These are phyloP conservation scores for Drosophila kohkoa DNA, from an alignment of 1,140 invertebrate species.

Conservation along the genomic window DNA sequence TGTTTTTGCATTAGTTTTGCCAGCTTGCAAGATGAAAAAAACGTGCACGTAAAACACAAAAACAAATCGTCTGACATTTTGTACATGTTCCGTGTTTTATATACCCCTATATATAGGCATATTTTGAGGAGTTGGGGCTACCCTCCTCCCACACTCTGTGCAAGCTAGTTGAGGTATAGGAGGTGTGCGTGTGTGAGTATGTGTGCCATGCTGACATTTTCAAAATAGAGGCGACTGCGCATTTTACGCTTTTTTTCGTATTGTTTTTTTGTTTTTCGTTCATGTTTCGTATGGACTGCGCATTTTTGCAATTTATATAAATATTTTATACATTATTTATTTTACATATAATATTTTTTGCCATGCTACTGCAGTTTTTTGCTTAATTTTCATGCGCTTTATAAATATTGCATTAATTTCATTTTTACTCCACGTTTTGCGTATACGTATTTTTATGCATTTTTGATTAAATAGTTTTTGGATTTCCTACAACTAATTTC, in stretches of 20 bases:
- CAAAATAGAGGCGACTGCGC: slow-evolving; percentile 79
- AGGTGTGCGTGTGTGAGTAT: slow-evolving; percentile 2
- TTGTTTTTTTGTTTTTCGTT: slow-evolving; percentile 47
- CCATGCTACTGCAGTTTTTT: slow-evolving; percentile 1
- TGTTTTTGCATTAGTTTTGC: slow-evolving; percentile 78
- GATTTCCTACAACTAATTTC: slow-evolving; percentile 75
- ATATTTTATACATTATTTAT: slow-evolving; percentile 82
- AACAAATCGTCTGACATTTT: slow-evolving; percentile 73
- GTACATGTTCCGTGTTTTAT: slow-evolving; percentile 68
- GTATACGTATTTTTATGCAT: slow-evolving; percentile 71
- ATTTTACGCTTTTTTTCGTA: slow-evolving; percentile 62
- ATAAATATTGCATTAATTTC: slow-evolving; percentile 81
- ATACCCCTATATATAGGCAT: slow-evolving; percentile 39
- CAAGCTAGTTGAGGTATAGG: neutral
- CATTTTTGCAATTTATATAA: slow-evolving; percentile 83
- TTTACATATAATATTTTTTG: slow-evolving; percentile 72
- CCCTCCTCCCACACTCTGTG: neutral
- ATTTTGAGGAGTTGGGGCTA: neutral
- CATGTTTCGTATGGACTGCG: slow-evolving; percentile 47
- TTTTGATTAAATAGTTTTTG: slow-evolving; percentile 81
- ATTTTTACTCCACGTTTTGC: slow-evolving; percentile 58
- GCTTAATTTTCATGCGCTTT: slow-evolving; percentile 60
- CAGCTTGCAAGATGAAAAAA: slow-evolving; percentile 29
- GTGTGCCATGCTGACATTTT: slow-evolving; percentile 60
- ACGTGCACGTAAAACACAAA: slow-evolving; percentile 18